Evolutionary conservation across 2,888 invertebrate species (phyloP).

Genomic region (Eristalis tenax): DNA sequence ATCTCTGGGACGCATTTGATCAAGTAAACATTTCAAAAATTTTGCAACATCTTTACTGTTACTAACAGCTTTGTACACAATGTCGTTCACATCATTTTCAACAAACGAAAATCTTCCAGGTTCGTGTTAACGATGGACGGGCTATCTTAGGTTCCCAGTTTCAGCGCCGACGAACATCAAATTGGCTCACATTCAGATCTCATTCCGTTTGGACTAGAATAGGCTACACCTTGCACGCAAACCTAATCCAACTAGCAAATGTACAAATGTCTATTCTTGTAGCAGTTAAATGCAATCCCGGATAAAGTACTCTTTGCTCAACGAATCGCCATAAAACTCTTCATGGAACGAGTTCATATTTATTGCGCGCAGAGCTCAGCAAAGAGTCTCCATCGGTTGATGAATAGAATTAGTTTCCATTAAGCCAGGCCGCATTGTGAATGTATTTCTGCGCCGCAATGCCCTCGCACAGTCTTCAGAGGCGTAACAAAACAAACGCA

Average conservation of each 20-base stretch:
- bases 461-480: background rate
- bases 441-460: conserved; percentile 35
- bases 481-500: conserved; percentile 26
- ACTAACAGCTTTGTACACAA: too few relatives aligned
- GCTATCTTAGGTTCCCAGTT: too few relatives aligned
- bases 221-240: background rate
- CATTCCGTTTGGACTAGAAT: too few relatives aligned
- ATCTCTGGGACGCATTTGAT: too few relatives aligned
- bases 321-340: background rate
- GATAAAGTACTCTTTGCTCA: background rate
- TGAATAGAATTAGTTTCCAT: conserved; percentile 3
- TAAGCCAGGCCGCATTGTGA: conserved; percentile 57
- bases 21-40: too few relatives aligned
- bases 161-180: too few relatives aligned
- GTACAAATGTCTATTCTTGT: background rate
- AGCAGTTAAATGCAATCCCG: background rate
- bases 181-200: too few relatives aligned
- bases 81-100: too few relatives aligned
- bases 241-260: background rate
- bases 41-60: too few relatives aligned
- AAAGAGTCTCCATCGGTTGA: background rate
- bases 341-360: background rate
- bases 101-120: too few relatives aligned
- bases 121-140: too few relatives aligned
- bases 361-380: background rate